Percentiles rank a stretch among this genome's conserved stretches.
Conservation (phyloP, 1,140 invertebrate species). For the Anoplophora glabripennis region DNA sequence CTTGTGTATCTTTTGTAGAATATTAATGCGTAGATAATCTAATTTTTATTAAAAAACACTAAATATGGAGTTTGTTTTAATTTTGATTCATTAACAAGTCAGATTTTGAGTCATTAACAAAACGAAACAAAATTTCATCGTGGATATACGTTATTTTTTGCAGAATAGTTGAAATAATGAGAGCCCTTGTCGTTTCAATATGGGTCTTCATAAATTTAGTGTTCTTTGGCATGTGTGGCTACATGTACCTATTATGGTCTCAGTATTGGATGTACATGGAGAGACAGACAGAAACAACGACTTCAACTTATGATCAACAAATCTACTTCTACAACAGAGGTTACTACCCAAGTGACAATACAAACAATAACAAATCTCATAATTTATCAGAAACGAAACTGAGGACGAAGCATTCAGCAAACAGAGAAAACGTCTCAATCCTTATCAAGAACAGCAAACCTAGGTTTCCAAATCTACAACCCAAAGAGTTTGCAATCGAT, state of each 20-base stretch:
- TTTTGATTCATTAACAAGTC: too few relatives aligned
- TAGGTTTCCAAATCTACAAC: conserved; percentile 56
- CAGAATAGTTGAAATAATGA: conserved; percentile 50
- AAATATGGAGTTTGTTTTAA: too few relatives aligned
- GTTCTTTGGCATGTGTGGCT: conserved; percentile 68
- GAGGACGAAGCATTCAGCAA: conserved; percentile 41
- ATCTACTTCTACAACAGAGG: conserved; percentile 47
- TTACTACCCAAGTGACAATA: conserved; percentile 34
- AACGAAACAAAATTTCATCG: not conserved
- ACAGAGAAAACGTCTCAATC: conserved; percentile 41
- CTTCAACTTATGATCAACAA: conserved; percentile 45
- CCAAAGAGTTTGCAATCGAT: conserved; percentile 54
- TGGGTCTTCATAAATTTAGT: conserved; percentile 70
- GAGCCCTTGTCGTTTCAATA: conserved; percentile 61
- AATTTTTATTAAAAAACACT: too few relatives aligned
- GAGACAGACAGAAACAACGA: conserved; percentile 49
- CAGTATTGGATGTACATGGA: conserved; percentile 65
- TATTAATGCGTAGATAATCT: too few relatives aligned
- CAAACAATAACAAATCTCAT: too few relatives aligned
- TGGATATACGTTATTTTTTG: conserved; percentile 12
- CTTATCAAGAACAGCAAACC: conserved; percentile 52
- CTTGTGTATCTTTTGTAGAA: too few relatives aligned
- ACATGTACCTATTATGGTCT: conserved; percentile 68
- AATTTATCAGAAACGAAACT: conserved; percentile 25
- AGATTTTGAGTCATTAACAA: too few relatives aligned